phyloP scores from a whole-genome alignment of 2,797 vertebrate species.

The Zenarchopterus dispar region DNA sequence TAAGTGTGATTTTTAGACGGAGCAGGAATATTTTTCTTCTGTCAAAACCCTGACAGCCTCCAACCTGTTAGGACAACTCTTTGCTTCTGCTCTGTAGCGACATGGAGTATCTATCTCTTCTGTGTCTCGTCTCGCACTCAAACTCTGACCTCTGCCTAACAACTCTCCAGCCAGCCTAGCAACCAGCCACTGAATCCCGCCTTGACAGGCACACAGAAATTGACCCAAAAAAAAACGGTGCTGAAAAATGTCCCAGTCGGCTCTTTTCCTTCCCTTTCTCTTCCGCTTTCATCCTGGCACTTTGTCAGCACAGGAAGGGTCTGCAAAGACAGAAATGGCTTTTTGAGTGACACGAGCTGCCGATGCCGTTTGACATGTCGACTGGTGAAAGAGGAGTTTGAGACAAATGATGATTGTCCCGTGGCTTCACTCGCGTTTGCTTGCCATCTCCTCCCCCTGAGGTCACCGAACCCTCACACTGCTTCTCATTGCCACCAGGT shows the following conservation, averaged over 20 bases:
- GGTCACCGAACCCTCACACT: constrained; percentile 53
- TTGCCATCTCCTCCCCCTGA: constrained; percentile 20
- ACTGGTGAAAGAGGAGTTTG: constrained; percentile 64
- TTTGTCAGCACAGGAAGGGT: constrained; percentile 67
- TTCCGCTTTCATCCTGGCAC: constrained; percentile 47
- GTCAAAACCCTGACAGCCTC: constrained; percentile 5
- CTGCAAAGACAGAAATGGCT: constrained; percentile 79
- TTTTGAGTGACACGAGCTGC: constrained; percentile 81
- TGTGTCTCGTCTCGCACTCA: constrained; percentile 37
- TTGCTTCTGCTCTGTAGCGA: constrained; percentile 26
- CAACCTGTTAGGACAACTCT: constrained; percentile 8
- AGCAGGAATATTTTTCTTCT: constrained; percentile 1
- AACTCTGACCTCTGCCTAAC: constrained; percentile 53
- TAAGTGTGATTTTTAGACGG: background rate
- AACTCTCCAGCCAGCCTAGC: constrained; percentile 55
- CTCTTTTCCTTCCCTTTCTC: constrained; percentile 31
- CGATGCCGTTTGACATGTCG: constrained; percentile 70
- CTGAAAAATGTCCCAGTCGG: constrained; percentile 65
- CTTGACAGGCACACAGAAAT: constrained; percentile 72
- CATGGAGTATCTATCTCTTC: constrained; percentile 54
- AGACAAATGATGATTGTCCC: constrained; percentile 74
- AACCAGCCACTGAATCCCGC: constrained; percentile 41
- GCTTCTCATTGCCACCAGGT: too few relatives aligned
- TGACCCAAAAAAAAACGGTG: constrained; percentile 75
- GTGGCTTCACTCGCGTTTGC: constrained; percentile 36